Conservation (phyloP, 2,888 invertebrate genomes). For the Cantharis rustica region DNA sequence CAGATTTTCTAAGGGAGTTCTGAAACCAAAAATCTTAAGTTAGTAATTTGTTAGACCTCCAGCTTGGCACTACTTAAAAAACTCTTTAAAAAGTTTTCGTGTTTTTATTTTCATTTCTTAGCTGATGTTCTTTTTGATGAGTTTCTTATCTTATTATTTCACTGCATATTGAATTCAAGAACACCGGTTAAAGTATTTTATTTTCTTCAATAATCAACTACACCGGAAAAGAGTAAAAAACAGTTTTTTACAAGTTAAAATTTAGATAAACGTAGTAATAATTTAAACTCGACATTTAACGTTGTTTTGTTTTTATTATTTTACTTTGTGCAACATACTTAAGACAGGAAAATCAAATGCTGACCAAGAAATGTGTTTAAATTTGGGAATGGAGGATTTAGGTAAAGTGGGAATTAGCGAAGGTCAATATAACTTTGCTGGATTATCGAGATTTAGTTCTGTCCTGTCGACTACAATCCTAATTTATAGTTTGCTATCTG, state of each 20-base stretch:
- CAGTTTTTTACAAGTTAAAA: constrained; percentile 8
- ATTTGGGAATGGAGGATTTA: constrained; percentile 35
- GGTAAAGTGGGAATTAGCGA: constrained; percentile 41
- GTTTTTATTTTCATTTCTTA: constrained; percentile 34
- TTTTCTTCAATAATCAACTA: constrained; percentile 25
- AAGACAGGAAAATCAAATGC: constrained; percentile 8
- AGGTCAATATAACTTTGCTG: constrained; percentile 50
- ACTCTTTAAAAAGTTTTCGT: constrained; percentile 30
- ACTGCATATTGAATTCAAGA: constrained; percentile 34
- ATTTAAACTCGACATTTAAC: neutral
- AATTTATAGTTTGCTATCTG: constrained; percentile 43
- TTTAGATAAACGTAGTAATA: neutral
- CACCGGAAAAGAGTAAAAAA: constrained; percentile 9
- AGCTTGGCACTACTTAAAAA: constrained; percentile 23
- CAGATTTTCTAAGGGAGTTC: neutral
- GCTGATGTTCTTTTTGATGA: constrained; percentile 37
- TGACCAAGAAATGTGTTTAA: constrained; percentile 40
- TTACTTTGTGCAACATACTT: neutral
- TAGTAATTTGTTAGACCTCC: constrained; percentile 18
- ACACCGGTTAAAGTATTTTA: constrained; percentile 22
- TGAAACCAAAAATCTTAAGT: constrained; percentile 16
- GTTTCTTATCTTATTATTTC: constrained; percentile 39
- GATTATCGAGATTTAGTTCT: constrained; percentile 49
- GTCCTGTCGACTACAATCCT: constrained; percentile 45
- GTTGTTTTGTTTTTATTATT: neutral